Base-by-base conservation (phyloP, 1,140 invertebrate genomes). In the Tetragnatha versicolor region DNA sequence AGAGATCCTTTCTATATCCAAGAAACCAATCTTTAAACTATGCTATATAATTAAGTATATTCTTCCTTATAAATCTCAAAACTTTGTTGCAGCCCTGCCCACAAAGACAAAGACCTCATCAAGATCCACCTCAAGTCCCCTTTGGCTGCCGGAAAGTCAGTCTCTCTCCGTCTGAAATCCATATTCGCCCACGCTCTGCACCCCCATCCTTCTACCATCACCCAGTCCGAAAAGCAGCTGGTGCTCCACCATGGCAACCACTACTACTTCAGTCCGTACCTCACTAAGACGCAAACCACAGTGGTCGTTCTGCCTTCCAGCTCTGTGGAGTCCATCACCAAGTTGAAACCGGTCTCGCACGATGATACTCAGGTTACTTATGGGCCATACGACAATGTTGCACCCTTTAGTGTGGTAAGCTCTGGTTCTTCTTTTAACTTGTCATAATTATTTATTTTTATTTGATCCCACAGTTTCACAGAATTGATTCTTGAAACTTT, bases 161-260 rank as follows among this genome's bases (percentile, higher is more conserved):
- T 83, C 12, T 84, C 85, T 70, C 82, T 91, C 31, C 90, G 91
- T 58, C 87, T 96, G 0, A 94, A 97, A 84, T 88, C 90, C 10
- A 89, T 95, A 0, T 91, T 91, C 29, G 91, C 91, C 0, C 92
- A 95, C 83, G 88, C 90, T 31, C 85, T 98, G 5, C 82, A 86
- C 12, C 93, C 96, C 1, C 93, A 95, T 86, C 97, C 97, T 1
- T 90, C 90, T 20, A 88, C 92, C 82, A 97, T 99, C 73, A 90
- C 90, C 0, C 97, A 98, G 85, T 91, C 93, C 80, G 96, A 98
- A 83, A 96, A 96, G 82, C 97, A 99, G 85, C 87, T 97, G 66
- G 94, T 98, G 0, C 90, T 91, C 80, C 98, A 93, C 83, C 89
- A 86, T 69, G 95, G 94, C 35, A 96, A 93, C 83, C 87, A 94